These are phyloP conservation scores for Oligia latruncula DNA, from an alignment of 2,888 invertebrate genomes.

Conservation along the genomic window DNA sequence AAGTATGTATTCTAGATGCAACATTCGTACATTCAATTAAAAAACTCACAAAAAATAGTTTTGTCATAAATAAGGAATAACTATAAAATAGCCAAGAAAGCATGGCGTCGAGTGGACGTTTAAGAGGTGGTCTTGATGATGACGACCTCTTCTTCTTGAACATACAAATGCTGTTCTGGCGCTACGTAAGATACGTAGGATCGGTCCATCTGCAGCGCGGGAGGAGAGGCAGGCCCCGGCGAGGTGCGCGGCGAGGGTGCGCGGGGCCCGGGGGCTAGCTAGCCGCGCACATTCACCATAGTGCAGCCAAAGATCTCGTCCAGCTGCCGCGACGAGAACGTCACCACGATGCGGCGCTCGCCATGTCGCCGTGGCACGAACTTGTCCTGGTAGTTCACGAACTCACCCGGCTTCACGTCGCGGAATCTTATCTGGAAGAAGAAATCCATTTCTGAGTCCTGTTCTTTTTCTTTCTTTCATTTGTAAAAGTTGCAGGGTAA, in stretches of 20 bases:
- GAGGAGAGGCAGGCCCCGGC: constrained; percentile 82
- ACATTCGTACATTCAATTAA: constrained; percentile 69
- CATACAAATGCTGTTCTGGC: constrained; percentile 82
- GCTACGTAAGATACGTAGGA: constrained; percentile 80
- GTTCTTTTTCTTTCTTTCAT: neutral
- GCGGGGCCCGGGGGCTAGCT: constrained; percentile 86
- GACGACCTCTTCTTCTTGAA: constrained; percentile 85
- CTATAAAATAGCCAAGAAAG: constrained; percentile 36
- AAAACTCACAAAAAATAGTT: constrained; percentile 62
- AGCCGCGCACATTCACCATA: constrained; percentile 88
- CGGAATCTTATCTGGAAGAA: constrained; percentile 87
- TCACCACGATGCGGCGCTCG: constrained; percentile 91
- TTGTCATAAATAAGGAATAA: constrained; percentile 59
- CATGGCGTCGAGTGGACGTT: constrained; percentile 51
- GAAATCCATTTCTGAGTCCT: constrained; percentile 19
- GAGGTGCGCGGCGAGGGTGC: constrained; percentile 81
- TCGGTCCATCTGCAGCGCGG: constrained; percentile 82
- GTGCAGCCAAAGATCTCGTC: constrained; percentile 91
- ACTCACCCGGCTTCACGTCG: constrained; percentile 91
- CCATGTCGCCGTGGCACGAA: constrained; percentile 91
- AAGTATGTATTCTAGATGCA: constrained; percentile 57
- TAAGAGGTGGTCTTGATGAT: constrained; percentile 81
- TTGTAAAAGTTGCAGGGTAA: neutral
- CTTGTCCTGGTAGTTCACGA: constrained; percentile 91
- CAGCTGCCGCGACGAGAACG: constrained; percentile 92